Evolutionary conservation across 2,113 vertebrate genomes (phyloP), one percentile per base, ranked within the genome.

Genomic region (Nothobranchius furzeri): DNA sequence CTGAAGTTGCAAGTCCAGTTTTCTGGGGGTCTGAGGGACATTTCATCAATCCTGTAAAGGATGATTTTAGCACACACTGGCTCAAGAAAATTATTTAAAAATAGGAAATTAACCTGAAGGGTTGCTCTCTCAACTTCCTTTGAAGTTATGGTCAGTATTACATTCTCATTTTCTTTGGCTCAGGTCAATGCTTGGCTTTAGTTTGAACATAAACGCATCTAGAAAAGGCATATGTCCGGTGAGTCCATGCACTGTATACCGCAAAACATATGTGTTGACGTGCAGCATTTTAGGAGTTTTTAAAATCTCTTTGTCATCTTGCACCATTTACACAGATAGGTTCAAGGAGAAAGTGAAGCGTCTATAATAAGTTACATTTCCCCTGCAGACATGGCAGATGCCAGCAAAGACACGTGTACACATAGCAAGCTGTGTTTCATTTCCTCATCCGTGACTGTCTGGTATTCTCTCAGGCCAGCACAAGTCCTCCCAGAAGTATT

Each of bases 111-210:
- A 20, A 20, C 71, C 64, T 82, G 72, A 83, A 64, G 68, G 76
- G 71, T 64, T 47, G 71, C 59, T 68, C 63, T 10, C 66, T 79
- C 59, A 77, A 73, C 60, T 68, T 74, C 71, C 78, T 81, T 85
- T 81, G 83, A 37, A 85, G 78, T 78, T 11, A 9, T 68, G 73
- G 47, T 70, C 71, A 64, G 65, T 70, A 83, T 76, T 82, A 82
- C 85, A 90, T 70, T 81, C 75, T 76, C 89, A 74, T 78, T 45
- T 76, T 85, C 82, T 87, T 86, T 87, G 87, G 86, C 85, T 74
- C 64, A 46, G 60, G 77, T 87, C 78, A 70, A 76, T 71, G 79
- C 73, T 79, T 89, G 87, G 83, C 81, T 73, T 47, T 2, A 20
- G 60, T 81, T 82, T 88, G 68, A 68, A 70, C 70, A 68, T 56